A percentile compares a stretch with the other conserved stretches of the same genome.
Evolutionary conservation across 1,140 invertebrate species (phyloP).

Genomic region (Stenopsyche tienmushanensis): DNA sequence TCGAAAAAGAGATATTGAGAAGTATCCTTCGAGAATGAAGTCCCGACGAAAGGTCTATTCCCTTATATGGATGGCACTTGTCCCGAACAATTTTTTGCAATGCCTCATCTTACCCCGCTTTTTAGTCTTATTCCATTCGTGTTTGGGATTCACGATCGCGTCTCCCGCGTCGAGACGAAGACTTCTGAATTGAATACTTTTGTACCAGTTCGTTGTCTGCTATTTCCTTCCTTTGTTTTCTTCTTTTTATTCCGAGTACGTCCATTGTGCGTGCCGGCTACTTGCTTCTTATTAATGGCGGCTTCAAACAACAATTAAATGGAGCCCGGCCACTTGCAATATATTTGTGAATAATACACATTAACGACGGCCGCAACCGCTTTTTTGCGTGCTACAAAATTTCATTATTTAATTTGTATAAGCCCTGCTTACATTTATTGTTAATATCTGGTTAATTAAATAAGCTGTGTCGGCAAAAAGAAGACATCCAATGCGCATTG

Average conservation of each 20-base stretch:
- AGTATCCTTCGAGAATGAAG: too few relatives aligned
- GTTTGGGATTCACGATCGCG: conserved; percentile 14
- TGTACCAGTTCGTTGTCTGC: background rate
- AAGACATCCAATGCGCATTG: too few relatives aligned
- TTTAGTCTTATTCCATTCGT: conserved; percentile 11
- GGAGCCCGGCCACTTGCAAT: too few relatives aligned
- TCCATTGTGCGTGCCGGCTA: conserved; percentile 28
- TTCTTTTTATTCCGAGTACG: background rate
- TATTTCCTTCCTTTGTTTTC: conserved; percentile 15
- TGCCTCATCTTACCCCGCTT: background rate
- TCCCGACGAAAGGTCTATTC: background rate
- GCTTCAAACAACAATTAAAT: conserved; percentile 6
- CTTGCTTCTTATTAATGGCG: conserved; percentile 13
- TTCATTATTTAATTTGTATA: too few relatives aligned
- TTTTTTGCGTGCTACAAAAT: background rate
- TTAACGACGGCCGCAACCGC: background rate
- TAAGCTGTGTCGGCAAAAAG: too few relatives aligned
- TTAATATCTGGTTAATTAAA: too few relatives aligned
- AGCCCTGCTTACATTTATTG: too few relatives aligned
- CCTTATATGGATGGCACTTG: conserved; percentile 22
- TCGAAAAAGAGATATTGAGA: background rate
- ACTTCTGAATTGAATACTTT: conserved; percentile 28
- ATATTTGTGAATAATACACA: too few relatives aligned
- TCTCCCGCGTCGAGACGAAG: conserved; percentile 18
- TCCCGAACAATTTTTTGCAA: background rate